Percentiles rank a stretch among this genome's conserved stretches.
These are phyloP conservation scores for Ctenodactylus gundi DNA, from an alignment of 2,113 vertebrate genomes.

Conservation along the genomic window DNA sequence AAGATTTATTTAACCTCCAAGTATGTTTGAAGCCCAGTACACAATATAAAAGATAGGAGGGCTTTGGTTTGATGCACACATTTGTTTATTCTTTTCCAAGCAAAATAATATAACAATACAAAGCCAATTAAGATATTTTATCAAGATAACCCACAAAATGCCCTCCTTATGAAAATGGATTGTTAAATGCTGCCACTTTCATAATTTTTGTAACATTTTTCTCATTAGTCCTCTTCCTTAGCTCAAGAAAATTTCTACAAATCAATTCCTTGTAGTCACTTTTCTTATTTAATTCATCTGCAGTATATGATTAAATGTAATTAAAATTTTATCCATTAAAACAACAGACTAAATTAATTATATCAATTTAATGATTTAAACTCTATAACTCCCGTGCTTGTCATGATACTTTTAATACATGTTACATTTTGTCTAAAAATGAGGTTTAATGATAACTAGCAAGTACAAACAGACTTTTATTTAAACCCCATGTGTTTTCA, in stretches of 20 bases:
- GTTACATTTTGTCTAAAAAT: background rate
- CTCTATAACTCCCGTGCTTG: background rate
- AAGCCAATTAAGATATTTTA: background rate
- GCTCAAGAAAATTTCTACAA: constrained; percentile 6
- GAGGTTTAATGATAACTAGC: background rate
- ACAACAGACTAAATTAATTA: background rate
- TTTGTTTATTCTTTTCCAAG: constrained; percentile 4
- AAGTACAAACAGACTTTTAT: background rate
- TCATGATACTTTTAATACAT: background rate
- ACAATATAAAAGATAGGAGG: background rate
- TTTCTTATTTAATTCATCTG: constrained; percentile 1
- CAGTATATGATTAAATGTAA: background rate
- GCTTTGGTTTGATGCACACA: background rate
- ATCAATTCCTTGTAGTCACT: background rate
- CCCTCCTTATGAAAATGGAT: background rate
- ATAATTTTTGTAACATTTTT: background rate
- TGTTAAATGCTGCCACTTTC: background rate
- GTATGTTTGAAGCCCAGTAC: background rate
- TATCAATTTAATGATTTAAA: constrained; percentile 19
- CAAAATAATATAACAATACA: background rate
- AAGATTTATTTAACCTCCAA: background rate
- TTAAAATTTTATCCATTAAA: constrained; percentile 5
- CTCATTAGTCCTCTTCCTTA: background rate
- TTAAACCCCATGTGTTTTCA: background rate
- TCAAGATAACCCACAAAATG: background rate